These are phyloP conservation scores for Tachyglossus aculeatus DNA, from an alignment of 2,797 vertebrate species.

Conservation along the genomic window DNA sequence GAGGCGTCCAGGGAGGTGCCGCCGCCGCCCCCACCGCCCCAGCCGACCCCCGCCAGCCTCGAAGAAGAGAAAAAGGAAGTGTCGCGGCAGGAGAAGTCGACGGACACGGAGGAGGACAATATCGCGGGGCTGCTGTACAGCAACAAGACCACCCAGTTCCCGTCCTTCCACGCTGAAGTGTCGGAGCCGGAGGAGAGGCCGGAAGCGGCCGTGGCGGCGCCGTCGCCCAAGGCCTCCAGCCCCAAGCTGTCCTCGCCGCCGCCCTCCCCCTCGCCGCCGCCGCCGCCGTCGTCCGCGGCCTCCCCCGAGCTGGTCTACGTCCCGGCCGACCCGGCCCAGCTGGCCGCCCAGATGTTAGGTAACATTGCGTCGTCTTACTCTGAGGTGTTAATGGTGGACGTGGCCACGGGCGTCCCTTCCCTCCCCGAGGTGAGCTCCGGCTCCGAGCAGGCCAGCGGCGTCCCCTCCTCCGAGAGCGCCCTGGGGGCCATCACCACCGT, in stretches of 20 bases:
- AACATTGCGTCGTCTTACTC: conserved; percentile 40
- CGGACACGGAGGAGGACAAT: conserved; percentile 61
- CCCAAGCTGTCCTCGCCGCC: conserved; percentile 27
- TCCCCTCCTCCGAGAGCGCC: conserved; percentile 25
- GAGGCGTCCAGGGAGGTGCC: no score
- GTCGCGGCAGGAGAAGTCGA: conserved; percentile 54
- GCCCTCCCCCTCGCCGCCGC: not conserved
- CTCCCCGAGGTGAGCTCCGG: conserved; percentile 6
- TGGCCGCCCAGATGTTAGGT: conserved; percentile 65
- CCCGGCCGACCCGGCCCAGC: conserved; percentile 63
- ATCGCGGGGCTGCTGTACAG: conserved; percentile 6
- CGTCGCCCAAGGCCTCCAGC: conserved; percentile 14
- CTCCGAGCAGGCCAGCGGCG: not conserved
- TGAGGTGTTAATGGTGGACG: conserved; percentile 66
- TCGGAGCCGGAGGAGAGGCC: conserved; percentile 12
- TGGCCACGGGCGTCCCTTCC: conserved; percentile 59
- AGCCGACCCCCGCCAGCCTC: no score
- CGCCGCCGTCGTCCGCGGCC: not conserved
- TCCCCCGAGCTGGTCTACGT: conserved; percentile 42
- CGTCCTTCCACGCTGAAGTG: conserved; percentile 2
- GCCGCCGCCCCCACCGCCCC: no score
- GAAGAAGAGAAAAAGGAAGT: no score
- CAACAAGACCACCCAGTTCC: conserved; percentile 56
- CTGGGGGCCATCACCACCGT: not conserved
- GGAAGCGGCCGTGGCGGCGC: not conserved